These are phyloP conservation scores for Pyrocoelia pectoralis DNA, from an alignment of 2,888 invertebrate genomes.

Conservation along the genomic window DNA sequence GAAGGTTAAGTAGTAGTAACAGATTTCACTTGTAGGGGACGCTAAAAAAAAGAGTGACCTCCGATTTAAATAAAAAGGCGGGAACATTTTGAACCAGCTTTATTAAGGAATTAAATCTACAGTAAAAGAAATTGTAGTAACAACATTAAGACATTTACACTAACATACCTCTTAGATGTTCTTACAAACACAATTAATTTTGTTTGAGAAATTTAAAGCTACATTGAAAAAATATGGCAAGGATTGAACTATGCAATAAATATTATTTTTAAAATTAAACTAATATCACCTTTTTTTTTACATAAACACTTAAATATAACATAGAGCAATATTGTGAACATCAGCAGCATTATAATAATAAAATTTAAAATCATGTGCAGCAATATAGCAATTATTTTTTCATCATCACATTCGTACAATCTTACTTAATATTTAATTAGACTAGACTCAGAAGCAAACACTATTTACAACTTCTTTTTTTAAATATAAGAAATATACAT, in stretches of 20 bases:
- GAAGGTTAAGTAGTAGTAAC: no score
- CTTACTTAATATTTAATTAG: constrained; percentile 32
- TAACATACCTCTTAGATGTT: constrained; percentile 32
- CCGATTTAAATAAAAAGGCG: not conserved
- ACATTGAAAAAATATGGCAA: constrained; percentile 44
- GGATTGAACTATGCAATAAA: constrained; percentile 43
- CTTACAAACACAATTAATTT: constrained; percentile 18
- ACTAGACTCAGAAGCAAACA: constrained; percentile 36
- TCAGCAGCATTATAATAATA: constrained; percentile 19
- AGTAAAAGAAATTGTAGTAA: constrained; percentile 42
- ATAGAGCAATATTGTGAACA: constrained; percentile 28
- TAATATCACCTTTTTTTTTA: constrained; percentile 49
- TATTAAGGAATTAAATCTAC: constrained; percentile 42
- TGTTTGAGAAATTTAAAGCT: constrained; percentile 24
- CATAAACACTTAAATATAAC: constrained; percentile 38
- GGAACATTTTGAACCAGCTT: constrained; percentile 23
- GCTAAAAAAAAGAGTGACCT: no score
- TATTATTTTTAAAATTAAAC: constrained; percentile 45
- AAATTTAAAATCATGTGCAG: constrained; percentile 24
- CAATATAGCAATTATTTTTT: constrained; percentile 22
- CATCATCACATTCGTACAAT: constrained; percentile 27
- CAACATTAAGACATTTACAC: constrained; percentile 45
- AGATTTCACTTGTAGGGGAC: not conserved
- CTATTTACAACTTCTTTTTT: constrained; percentile 29
- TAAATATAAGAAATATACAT: constrained; percentile 60